Base-by-base conservation (phyloP, 2,113 vertebrate species). In the Tapirus terrestris region DNA sequence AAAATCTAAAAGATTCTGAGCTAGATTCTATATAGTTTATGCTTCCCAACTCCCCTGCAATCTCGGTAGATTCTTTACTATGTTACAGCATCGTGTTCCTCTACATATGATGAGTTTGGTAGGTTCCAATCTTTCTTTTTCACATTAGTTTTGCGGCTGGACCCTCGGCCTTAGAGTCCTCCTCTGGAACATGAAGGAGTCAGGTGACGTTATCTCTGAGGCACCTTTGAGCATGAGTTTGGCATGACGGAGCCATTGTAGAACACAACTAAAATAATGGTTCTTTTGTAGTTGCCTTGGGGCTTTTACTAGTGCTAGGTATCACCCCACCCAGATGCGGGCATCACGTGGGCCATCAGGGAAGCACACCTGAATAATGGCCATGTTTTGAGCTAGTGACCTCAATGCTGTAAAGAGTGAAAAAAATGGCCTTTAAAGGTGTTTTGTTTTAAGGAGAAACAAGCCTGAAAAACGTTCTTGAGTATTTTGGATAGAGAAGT, bases 231-330 rank as follows among this genome's bases (percentile, higher is more conserved):
- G 63, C 68, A n/a, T 53, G 84, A 58, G 65, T 92, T 97, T 58
- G 72, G 60, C 91, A 70, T 75, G 75, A 94, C 75, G 82, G 45
- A 77, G 53, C 79, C 65, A 9, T 89, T 95, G 79, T 79, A 61
- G 93, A 90, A 33, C 61, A 43, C 65, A 76, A 79, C 23, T 58
- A 45, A 75, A 94, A 96, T 60, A 77, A 84, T 77, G 89, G 76
- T 58, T 83, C 82, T 89, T 95, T 85, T 91, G 90, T 94, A 43
- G 65, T 51, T 73, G 27, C 84, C 91, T 75, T 13, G 72, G 86
- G 67, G 53, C 73, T 43, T 86, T 87, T 67, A 13, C 43, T 83
- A 7, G 67, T 73, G 63, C 56, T 53, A 33, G 67, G 60, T 83
- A 56, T 65, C 89, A 20, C 4, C 17, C 94, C 43, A 91, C 56